Evolutionary conservation across 2,888 invertebrate genomes (phyloP).

Genomic region (Heterodera filipjevi): DNA sequence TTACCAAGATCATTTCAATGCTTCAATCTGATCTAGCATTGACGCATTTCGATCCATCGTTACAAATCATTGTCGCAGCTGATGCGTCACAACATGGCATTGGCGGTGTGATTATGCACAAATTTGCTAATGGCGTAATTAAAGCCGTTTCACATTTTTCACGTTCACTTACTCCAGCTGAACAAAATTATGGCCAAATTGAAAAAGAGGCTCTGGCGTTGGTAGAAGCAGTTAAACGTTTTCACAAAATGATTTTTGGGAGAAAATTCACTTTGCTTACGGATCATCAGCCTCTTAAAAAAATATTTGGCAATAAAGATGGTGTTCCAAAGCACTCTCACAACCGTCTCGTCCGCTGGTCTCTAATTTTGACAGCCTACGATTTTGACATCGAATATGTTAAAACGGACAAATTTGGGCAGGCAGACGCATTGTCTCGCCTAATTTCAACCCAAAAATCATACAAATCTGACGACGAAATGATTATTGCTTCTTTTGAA

Average conservation of each 20-base stretch:
- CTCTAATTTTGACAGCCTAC: slow-evolving; percentile 61
- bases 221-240: no score
- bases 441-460: slow-evolving; percentile 29
- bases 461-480: slow-evolving; percentile 2
- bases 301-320: slow-evolving; percentile 42
- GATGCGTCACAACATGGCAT: slow-evolving; percentile 66
- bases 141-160: slow-evolving; percentile 46
- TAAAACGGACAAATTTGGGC: no score
- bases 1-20: slow-evolving; percentile 46
- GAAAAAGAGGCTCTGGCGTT: no score
- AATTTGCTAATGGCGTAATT: slow-evolving; percentile 54
- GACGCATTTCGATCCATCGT: slow-evolving; percentile 57
- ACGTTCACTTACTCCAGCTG: slow-evolving; percentile 41
- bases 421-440: slow-evolving; percentile 64
- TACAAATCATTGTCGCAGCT: slow-evolving; percentile 61
- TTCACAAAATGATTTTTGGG: no score
- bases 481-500: neutral
- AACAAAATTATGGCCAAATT: no score
- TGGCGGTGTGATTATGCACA: slow-evolving; percentile 40
- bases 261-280: slow-evolving; percentile 56
- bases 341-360: slow-evolving; percentile 58
- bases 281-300: slow-evolving; percentile 63
- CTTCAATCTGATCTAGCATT: slow-evolving; percentile 52
- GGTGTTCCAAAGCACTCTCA: slow-evolving; percentile 44
- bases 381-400: slow-evolving; percentile 63